phyloP scores from a whole-genome alignment of 2,797 vertebrate species.

The Hippopotamyrus pictus region DNA sequence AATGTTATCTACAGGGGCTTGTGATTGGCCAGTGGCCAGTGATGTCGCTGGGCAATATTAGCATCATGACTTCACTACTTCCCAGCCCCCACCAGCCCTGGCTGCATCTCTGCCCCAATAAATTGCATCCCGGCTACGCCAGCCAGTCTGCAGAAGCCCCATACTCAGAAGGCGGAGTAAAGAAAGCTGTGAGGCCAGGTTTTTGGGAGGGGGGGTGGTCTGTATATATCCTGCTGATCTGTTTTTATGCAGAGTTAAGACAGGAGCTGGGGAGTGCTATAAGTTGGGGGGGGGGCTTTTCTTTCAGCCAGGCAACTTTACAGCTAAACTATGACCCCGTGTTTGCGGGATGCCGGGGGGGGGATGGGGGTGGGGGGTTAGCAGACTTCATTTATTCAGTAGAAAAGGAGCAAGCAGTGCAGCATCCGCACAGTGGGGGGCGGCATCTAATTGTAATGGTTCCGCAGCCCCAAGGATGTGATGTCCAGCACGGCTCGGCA shows the following conservation, averaged over 20 bases:
- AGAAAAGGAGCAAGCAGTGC: not conserved
- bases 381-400: not conserved
- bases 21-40: not conserved
- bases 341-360: not conserved
- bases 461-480: not conserved
- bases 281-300: conserved; percentile 13
- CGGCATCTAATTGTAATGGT: not conserved
- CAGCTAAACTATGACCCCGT: not conserved
- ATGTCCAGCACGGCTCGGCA: not conserved
- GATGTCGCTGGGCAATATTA: not conserved
- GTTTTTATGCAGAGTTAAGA: conserved; percentile 21
- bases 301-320: not conserved
- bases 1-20: not conserved
- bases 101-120: not conserved
- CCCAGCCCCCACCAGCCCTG: not conserved
- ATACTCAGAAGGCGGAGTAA: not conserved
- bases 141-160: not conserved
- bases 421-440: not conserved
- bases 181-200: not conserved
- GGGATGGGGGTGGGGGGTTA: no score
- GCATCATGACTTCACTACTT: not conserved
- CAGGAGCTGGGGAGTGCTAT: conserved; percentile 19
- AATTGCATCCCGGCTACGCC: not conserved
- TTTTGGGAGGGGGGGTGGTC: conserved; percentile 5
- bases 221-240: conserved; percentile 25